These are phyloP conservation scores for Lagopus muta DNA, from an alignment of 2,113 vertebrate species.

Conservation along the genomic window DNA sequence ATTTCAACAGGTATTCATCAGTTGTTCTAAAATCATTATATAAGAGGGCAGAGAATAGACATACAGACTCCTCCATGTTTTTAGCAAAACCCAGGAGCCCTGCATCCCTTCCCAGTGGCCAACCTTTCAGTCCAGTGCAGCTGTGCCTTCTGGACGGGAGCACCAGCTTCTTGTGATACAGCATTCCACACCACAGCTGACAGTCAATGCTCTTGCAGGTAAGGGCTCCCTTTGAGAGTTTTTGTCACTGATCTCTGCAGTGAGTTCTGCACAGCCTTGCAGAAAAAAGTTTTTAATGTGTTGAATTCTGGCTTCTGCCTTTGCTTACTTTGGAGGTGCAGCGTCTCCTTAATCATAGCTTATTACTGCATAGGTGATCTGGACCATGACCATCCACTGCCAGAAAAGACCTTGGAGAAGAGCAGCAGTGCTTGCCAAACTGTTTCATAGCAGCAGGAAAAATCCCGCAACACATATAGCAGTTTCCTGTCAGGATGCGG, in stretches of 20 bases:
- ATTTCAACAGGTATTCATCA: neutral
- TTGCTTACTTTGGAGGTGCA: neutral
- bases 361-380: neutral
- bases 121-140: neutral
- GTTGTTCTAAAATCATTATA: neutral
- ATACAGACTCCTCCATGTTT: neutral
- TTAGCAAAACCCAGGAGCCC: neutral
- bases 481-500: rapidly evolving
- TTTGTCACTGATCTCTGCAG: constrained; percentile 34
- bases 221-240: constrained; percentile 34
- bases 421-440: neutral
- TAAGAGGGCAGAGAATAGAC: neutral
- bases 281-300: constrained; percentile 34
- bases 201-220: constrained; percentile 11
- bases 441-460: neutral
- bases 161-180: neutral
- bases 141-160: neutral
- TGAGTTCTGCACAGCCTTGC: constrained; percentile 17
- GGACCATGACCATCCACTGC: neutral
- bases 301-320: constrained; percentile 7
- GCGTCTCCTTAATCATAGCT: neutral
- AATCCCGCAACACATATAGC: rapidly evolving
- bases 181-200: neutral
- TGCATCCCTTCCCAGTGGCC: rapidly evolving
- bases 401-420: neutral